Base-by-base conservation (phyloP, 2,888 invertebrate species). In the Thelaira solivaga region DNA sequence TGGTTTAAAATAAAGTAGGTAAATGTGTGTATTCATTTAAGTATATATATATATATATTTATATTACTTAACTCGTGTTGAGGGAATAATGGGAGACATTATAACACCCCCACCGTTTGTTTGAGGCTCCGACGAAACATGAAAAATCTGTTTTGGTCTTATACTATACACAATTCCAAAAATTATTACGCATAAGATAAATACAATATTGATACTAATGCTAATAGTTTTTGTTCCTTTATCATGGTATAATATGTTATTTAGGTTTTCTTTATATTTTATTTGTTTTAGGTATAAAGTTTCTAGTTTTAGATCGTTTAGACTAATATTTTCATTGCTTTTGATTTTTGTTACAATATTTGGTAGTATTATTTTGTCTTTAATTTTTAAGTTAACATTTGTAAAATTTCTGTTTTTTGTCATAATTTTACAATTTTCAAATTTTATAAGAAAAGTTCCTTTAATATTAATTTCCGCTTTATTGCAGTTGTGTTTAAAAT, bases 341-440 rank as follows among this genome's bases (percentile, higher is more conserved):
- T 57, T 65, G 18, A 75, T 67, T 59, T 71, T 71, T 20, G 75
- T 75, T 45, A 71, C 68, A n/a, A n/a, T n/a, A 51, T 57, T 76
- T 43, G 76, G 68, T 36, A 76, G 39, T 5, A 76, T 64, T 31
- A 72, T 47, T 45, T 36, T 57, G 13, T 76, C 67, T 26, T 45
- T 49, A 20, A 68, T 41, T 43, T 36, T 74, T 39, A 75, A 59
- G 8, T 49, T 74, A 20, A 61, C 26, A 49, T 75, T 69, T 4
- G 45, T 49, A 74, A 49, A 78, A 11, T 55, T 74, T n/a, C 31
- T 71, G n/a, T 67, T 73, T 4, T 11, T 22, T 53, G 57, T 43
- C 13, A 16, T 49, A 26, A 65, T 20, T 1, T 74, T 29, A 69
- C 69, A 78, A 59, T 75, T 79, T 59, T 62, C 34, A 29, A 71